These are phyloP conservation scores for Dromiciops gliroides DNA, from an alignment of 2,113 vertebrate genomes.

Conservation along the genomic window DNA sequence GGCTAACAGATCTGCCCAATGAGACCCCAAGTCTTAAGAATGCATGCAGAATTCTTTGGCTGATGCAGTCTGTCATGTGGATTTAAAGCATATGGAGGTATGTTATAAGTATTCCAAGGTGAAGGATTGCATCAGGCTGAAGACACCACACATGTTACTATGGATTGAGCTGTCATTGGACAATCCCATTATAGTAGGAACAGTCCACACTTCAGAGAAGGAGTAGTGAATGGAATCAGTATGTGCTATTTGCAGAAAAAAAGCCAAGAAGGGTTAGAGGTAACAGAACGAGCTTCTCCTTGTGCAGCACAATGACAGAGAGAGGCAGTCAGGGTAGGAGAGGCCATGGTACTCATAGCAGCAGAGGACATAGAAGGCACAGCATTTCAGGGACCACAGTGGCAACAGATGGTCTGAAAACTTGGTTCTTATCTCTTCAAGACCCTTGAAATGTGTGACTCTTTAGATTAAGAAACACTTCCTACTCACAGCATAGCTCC, in stretches of 20 bases:
- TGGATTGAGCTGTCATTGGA: background rate
- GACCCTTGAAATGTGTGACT: background rate
- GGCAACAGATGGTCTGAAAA: background rate
- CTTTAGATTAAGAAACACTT: slow-evolving; percentile 5
- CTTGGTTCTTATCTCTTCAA: background rate
- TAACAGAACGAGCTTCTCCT: background rate
- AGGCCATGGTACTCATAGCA: background rate
- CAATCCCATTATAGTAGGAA: background rate
- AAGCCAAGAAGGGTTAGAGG: background rate
- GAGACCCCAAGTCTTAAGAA: background rate
- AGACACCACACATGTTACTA: background rate
- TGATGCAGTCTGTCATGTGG: background rate
- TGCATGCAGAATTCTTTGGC: background rate
- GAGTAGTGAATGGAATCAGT: background rate
- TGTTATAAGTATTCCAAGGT: background rate
- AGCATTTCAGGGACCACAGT: background rate
- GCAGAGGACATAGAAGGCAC: background rate
- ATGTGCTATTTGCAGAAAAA: background rate
- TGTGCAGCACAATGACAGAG: background rate
- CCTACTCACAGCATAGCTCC: background rate
- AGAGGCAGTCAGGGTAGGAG: background rate
- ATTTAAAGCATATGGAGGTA: background rate
- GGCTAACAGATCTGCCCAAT: background rate
- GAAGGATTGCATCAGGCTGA: background rate
- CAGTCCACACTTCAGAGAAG: background rate